Percentiles rank a stretch among this genome's conserved stretches.
These are phyloP conservation scores for Thalassophryne amazonica DNA, from an alignment of 2,797 vertebrate genomes.

Conservation along the genomic window DNA sequence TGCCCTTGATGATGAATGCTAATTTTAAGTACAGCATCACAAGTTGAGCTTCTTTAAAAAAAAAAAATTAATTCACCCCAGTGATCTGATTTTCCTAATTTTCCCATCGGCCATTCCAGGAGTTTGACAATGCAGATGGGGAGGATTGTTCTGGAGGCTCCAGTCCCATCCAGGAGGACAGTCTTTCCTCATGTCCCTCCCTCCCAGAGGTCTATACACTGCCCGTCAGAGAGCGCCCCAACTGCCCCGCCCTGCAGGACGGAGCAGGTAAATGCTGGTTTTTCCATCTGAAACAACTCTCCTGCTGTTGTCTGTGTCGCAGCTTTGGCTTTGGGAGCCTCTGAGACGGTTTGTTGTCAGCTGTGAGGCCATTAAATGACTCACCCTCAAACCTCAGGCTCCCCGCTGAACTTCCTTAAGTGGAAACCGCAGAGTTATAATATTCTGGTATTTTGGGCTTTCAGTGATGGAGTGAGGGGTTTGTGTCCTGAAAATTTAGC, in stretches of 20 bases:
- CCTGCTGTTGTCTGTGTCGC: background rate
- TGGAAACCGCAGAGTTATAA: constrained; percentile 43
- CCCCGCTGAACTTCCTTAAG: constrained; percentile 23
- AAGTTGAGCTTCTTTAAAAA: background rate
- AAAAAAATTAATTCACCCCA: no score
- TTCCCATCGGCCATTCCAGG: constrained; percentile 64
- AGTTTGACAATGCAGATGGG: constrained; percentile 92
- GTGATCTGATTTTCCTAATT: constrained; percentile 2
- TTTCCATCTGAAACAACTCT: background rate
- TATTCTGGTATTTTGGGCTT: constrained; percentile 23
- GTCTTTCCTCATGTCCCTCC: constrained; percentile 90
- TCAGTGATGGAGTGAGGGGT: background rate
- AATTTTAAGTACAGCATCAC: constrained; percentile 4
- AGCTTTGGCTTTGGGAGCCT: background rate
- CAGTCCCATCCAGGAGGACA: constrained; percentile 91
- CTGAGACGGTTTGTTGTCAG: constrained; percentile 5
- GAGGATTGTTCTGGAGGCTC: constrained; percentile 90
- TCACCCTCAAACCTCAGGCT: constrained; percentile 32
- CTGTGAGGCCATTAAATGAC: constrained; percentile 32
- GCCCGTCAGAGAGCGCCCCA: constrained; percentile 80
- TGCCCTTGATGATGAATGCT: constrained; percentile 4
- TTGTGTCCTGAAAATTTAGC: no score
- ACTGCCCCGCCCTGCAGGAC: constrained; percentile 69
- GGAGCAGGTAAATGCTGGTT: constrained; percentile 85
- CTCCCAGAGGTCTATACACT: constrained; percentile 92